A percentile compares a stretch with the other conserved stretches of the same genome.
Evolutionary conservation across 2,888 invertebrate species (phyloP).

Genomic region (Sinhomidia bicolor): DNA sequence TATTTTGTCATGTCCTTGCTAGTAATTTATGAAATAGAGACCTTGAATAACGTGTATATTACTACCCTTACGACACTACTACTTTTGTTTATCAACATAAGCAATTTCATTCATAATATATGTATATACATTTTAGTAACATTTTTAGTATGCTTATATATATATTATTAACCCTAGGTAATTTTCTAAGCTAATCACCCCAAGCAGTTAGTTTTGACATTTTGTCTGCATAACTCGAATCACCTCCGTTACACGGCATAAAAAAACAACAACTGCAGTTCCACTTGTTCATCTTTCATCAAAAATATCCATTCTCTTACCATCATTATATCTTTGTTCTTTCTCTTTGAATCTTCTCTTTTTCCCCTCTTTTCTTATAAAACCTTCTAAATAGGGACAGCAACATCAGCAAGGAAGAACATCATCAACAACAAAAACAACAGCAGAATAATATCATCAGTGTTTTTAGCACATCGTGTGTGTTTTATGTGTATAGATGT

Average conservation of each 20-base stretch:
- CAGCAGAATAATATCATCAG: too few relatives aligned
- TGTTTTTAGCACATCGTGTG: conserved; percentile 11
- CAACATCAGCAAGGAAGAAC: background rate
- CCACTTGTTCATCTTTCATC: conserved; percentile 9
- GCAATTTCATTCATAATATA: too few relatives aligned
- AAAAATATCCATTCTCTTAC: background rate
- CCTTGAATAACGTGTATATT: too few relatives aligned
- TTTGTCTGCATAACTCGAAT: background rate
- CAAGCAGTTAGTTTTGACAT: too few relatives aligned
- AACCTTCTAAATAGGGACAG: conserved; percentile 25
- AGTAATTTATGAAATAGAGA: too few relatives aligned
- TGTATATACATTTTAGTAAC: too few relatives aligned
- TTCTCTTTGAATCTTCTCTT: conserved; percentile 3
- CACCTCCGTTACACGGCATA: background rate
- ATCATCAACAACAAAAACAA: background rate
- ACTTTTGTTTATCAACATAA: too few relatives aligned
- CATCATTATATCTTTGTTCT: conserved; percentile 23
- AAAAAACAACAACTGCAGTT: background rate
- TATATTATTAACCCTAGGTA: too few relatives aligned
- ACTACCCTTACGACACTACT: too few relatives aligned
- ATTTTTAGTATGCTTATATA: too few relatives aligned
- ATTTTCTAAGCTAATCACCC: too few relatives aligned
- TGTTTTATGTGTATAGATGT: background rate
- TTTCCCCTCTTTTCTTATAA: background rate
- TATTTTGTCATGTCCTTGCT: too few relatives aligned